phyloP scores from a whole-genome alignment of 2,888 invertebrate genomes.

The Tiliacea citrago region DNA sequence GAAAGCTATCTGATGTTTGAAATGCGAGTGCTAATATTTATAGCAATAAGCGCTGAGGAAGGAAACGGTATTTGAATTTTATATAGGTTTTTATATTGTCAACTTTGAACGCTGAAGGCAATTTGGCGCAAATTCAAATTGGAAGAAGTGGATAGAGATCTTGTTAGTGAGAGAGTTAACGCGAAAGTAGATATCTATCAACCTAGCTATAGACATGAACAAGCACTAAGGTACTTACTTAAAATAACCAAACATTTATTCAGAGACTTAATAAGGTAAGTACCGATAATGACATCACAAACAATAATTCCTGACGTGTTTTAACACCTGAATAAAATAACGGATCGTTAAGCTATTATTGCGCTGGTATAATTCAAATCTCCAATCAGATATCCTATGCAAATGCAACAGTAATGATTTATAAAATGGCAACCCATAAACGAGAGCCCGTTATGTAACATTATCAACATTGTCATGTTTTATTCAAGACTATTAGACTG shows the following conservation, averaged over 20 bases:
- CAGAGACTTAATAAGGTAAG: background rate
- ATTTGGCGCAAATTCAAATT: background rate
- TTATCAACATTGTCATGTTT: constrained; percentile 51
- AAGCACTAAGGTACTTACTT: too few species aligned
- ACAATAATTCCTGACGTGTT: constrained; percentile 32
- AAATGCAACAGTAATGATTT: constrained; percentile 67
- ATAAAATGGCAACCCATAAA: constrained; percentile 66
- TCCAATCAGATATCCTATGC: constrained; percentile 65
- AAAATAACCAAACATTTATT: background rate
- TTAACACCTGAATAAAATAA: constrained; percentile 55
- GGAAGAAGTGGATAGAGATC: background rate
- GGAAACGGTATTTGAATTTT: background rate
- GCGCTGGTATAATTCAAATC: constrained; percentile 54
- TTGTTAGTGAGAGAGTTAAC: background rate
- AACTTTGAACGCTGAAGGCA: background rate
- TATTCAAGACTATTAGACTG: constrained; percentile 60
- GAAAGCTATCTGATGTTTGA: constrained; percentile 32
- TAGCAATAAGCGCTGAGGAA: background rate
- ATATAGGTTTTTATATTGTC: background rate
- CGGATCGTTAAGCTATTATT: constrained; percentile 45
- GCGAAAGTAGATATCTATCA: background rate
- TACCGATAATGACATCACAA: constrained; percentile 27
- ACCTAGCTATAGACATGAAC: too few species aligned
- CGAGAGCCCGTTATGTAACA: constrained; percentile 68
- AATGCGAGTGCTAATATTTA: constrained; percentile 26